phyloP scores from a whole-genome alignment of 2,888 invertebrate species.

The Thalpophila matura region DNA sequence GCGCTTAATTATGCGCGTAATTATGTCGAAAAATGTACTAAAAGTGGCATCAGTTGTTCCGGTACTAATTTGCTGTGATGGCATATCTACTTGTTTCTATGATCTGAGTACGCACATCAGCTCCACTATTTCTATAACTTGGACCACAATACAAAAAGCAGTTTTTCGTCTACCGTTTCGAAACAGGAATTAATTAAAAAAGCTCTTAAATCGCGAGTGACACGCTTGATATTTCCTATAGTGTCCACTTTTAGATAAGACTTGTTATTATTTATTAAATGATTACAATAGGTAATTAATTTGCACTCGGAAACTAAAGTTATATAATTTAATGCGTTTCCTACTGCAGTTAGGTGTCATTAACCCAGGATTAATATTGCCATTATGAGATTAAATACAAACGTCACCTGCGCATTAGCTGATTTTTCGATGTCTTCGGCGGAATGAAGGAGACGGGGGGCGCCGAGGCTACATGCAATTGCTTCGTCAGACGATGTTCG shows the following conservation, averaged over 20 bases:
- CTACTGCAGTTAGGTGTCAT: background rate
- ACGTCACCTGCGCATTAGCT: too few relatives aligned
- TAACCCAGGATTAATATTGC: slow-evolving; percentile 2
- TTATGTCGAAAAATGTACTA: too few relatives aligned
- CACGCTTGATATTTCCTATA: slow-evolving; percentile 20
- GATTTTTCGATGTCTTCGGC: too few relatives aligned
- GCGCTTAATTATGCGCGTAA: too few relatives aligned
- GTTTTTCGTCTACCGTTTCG: background rate
- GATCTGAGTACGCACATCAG: too few relatives aligned
- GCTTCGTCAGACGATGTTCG: too few relatives aligned
- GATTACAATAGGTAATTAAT: slow-evolving; percentile 22
- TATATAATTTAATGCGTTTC: slow-evolving; percentile 6
- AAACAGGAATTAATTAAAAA: slow-evolving; percentile 42
- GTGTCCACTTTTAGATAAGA: slow-evolving; percentile 10
- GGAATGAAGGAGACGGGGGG: too few relatives aligned
- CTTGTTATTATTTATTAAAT: slow-evolving; percentile 25
- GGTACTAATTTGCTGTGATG: too few relatives aligned
- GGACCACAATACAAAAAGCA: slow-evolving; percentile 5
- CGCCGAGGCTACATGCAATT: too few relatives aligned
- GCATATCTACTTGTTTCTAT: too few relatives aligned
- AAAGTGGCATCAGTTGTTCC: too few relatives aligned
- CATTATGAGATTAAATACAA: background rate
- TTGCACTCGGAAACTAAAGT: background rate
- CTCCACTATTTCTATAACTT: background rate
- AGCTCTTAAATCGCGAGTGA: slow-evolving; percentile 10